Conservation (phyloP, 2,113 vertebrate species). For the Petaurus breviceps region DNA sequence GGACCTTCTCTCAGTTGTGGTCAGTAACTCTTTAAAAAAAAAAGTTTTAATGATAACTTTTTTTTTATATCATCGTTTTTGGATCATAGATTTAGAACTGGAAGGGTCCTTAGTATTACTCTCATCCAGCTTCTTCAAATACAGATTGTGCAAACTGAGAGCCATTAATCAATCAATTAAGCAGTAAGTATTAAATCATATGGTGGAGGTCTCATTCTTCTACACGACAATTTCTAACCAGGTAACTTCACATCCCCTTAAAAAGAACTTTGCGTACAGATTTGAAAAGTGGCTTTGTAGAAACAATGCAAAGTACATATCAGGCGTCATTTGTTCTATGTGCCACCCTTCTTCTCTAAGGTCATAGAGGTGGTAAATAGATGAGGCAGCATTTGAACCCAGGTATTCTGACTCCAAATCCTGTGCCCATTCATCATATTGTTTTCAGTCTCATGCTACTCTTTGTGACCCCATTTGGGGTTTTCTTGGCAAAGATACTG, state of each 20-base stretch:
- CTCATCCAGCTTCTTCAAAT: too few relatives aligned
- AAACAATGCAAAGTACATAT: neutral
- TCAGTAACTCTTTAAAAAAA: neutral
- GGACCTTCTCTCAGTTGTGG: neutral
- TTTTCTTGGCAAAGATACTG: too few relatives aligned
- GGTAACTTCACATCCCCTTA: neutral
- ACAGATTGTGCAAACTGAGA: too few relatives aligned
- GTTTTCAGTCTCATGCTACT: too few relatives aligned
- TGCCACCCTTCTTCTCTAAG: neutral
- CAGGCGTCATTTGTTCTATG: neutral
- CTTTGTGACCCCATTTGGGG: too few relatives aligned
- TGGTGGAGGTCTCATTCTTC: neutral
- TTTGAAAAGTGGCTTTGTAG: neutral
- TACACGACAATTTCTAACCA: neutral
- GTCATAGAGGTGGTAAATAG: neutral
- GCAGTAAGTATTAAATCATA: neutral
- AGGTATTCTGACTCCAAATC: neutral
- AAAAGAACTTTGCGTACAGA: neutral
- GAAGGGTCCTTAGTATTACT: too few relatives aligned
- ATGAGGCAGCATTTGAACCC: neutral
- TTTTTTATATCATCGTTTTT: too few relatives aligned
- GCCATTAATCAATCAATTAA: neutral
- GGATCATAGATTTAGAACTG: too few relatives aligned
- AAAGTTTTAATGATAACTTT: neutral
- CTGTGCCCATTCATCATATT: too few relatives aligned